Evolutionary conservation across 2,797 vertebrate species (phyloP).

Genomic region (Diplodus sargus): DNA sequence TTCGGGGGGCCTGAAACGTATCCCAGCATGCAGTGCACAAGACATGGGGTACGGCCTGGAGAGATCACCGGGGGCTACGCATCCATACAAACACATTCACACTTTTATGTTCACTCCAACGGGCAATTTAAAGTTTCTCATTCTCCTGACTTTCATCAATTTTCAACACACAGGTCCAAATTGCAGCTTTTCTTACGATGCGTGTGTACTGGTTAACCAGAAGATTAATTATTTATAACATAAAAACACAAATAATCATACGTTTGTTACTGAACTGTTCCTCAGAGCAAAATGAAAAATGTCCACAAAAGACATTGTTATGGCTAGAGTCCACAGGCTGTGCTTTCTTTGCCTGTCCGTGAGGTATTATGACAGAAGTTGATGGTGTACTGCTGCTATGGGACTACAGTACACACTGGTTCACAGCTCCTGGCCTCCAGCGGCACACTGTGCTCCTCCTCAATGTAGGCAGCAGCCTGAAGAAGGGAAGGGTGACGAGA

Average conservation of each 20-base stretch:
- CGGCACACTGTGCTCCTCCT: constrained; percentile 18
- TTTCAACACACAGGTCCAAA: background rate
- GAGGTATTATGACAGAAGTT: constrained; percentile 48
- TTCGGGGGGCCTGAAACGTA: background rate
- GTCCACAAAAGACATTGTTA: constrained; percentile 52
- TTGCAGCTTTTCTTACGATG: background rate
- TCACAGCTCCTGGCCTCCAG: constrained; percentile 28
- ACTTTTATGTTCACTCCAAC: constrained; percentile 1
- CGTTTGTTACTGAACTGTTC: constrained; percentile 39
- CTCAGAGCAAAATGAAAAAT: constrained; percentile 49
- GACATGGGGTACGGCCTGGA: background rate
- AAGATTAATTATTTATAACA: constrained; percentile 34
- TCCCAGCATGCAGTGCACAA: constrained; percentile 26
- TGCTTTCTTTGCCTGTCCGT: constrained; percentile 49
- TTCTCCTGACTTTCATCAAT: background rate
- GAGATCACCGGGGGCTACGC: background rate
- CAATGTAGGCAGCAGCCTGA: constrained; percentile 29
- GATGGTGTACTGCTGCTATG: constrained; percentile 26
- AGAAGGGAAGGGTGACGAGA: background rate
- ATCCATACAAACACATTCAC: constrained; percentile 5
- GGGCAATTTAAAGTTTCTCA: background rate
- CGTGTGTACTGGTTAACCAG: constrained; percentile 26
- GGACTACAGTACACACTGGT: constrained; percentile 10
- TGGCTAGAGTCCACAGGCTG: constrained; percentile 62
- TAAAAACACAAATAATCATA: constrained; percentile 44